A percentile compares a stretch with the other conserved stretches of the same genome.
These are phyloP conservation scores for Aselliscus stoliczkanus DNA, from an alignment of 2,797 vertebrate genomes.

Conservation along the genomic window DNA sequence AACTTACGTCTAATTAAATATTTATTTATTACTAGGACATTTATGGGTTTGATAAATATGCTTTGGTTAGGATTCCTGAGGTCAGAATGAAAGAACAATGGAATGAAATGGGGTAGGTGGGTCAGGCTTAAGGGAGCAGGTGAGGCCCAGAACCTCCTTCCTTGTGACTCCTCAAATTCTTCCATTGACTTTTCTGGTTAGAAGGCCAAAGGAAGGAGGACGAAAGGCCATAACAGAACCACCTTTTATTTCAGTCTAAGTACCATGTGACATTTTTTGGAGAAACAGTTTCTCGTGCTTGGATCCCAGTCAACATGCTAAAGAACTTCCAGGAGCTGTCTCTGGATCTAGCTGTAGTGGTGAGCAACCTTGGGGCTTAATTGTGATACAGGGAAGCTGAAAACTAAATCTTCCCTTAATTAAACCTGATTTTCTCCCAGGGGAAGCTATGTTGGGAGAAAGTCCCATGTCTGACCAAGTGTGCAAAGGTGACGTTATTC, in stretches of 20 bases:
- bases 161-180: not conserved
- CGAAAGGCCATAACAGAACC: not conserved
- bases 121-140: not conserved
- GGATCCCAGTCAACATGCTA: constrained; percentile 78
- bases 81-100: not conserved
- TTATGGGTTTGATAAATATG: constrained; percentile 24
- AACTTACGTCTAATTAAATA: constrained; percentile 1
- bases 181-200: not conserved
- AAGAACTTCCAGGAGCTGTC: constrained; percentile 74
- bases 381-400: not conserved
- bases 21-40: not conserved
- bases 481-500: not conserved
- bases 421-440: constrained; percentile 18
- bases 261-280: constrained; percentile 84
- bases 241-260: constrained; percentile 77
- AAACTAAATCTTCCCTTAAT: not conserved
- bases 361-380: constrained; percentile 54
- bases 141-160: not conserved
- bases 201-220: not conserved
- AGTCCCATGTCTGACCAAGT: not conserved
- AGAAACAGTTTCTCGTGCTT: constrained; percentile 77
- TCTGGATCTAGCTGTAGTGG: constrained; percentile 58
- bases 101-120: not conserved
- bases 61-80: constrained; percentile 24
- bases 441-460: not conserved